Percentiles rank a stretch among this genome's conserved stretches.
These are phyloP conservation scores for Drosophila lacteicornis DNA, from an alignment of 1,140 invertebrate genomes.

Conservation along the genomic window DNA sequence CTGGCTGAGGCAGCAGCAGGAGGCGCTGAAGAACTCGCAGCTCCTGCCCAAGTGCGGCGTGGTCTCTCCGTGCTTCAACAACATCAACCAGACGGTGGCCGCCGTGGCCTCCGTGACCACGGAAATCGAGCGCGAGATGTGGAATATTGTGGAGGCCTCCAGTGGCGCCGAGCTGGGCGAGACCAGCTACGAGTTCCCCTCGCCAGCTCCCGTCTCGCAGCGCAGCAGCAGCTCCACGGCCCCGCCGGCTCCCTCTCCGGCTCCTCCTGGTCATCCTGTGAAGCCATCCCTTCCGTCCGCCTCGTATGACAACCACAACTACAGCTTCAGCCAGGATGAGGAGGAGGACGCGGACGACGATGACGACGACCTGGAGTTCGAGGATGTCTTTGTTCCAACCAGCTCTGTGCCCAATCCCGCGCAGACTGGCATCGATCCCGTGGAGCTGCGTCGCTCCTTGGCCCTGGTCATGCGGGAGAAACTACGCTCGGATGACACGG, in stretches of 20 bases:
- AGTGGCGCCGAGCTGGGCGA: conserved; percentile 79
- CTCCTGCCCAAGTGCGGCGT: conserved; percentile 73
- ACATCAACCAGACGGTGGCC: conserved; percentile 83
- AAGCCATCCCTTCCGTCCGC: conserved; percentile 32
- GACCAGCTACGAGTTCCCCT: conserved; percentile 74
- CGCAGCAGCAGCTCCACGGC: conserved; percentile 55
- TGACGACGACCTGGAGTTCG: conserved; percentile 75
- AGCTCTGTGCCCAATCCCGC: conserved; percentile 13
- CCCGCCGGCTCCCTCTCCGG: conserved; percentile 13
- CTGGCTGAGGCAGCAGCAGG: conserved; percentile 80
- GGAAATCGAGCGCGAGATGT: conserved; percentile 84
- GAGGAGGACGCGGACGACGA: conserved; percentile 50
- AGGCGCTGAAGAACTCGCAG: conserved; percentile 73
- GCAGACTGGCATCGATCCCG: conserved; percentile 59
- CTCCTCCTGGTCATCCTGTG: conserved; percentile 1
- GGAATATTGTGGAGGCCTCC: conserved; percentile 85
- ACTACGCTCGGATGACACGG: conserved; percentile 73
- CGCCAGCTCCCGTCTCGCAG: conserved; percentile 43
- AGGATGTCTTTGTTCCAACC: conserved; percentile 76
- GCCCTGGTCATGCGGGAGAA: conserved; percentile 76
- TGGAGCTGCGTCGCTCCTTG: conserved; percentile 59
- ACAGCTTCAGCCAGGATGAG: conserved; percentile 61
- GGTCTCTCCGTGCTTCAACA: conserved; percentile 76
- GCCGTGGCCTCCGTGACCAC: conserved; percentile 82
- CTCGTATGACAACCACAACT: conserved; percentile 80